phyloP scores from a whole-genome alignment of 2,797 vertebrate genomes.

The Eulemur albifrons region DNA sequence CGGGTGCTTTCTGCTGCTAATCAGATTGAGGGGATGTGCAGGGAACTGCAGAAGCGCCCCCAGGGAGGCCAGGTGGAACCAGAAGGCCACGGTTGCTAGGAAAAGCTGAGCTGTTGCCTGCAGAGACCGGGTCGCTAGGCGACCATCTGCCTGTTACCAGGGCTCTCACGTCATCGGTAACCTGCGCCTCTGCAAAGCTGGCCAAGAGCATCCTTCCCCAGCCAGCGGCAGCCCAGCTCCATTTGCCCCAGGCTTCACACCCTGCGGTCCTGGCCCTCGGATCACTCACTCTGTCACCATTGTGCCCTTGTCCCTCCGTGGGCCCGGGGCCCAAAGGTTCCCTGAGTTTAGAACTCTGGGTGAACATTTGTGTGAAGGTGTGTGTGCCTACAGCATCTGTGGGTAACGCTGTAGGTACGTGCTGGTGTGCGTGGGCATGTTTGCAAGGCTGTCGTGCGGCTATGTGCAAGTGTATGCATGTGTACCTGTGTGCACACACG shows the following conservation, averaged over 20 bases:
- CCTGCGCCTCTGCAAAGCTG: neutral
- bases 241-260: neutral
- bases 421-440: too few relatives aligned
- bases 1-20: constrained; percentile 41
- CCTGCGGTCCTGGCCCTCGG: neutral
- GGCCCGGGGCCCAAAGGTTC: neutral
- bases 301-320: neutral
- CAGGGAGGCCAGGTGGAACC: constrained; percentile 60
- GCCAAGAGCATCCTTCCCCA: constrained; percentile 20
- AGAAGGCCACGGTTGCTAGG: constrained; percentile 82
- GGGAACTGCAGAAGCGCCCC: neutral
- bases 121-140: constrained; percentile 80
- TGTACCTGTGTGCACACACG: neutral
- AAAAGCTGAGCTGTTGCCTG: constrained; percentile 85
- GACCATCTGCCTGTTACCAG: constrained; percentile 65
- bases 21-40: neutral
- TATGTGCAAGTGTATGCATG: neutral
- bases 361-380: neutral
- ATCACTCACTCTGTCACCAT: constrained; percentile 65
- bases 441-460: fast-evolving
- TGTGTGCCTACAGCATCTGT: fast-evolving
- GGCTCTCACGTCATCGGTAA: constrained; percentile 63
- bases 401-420: neutral
- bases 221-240: neutral
- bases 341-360: neutral